These are phyloP conservation scores for Ecliptopera silaceata DNA, from an alignment of 2,888 invertebrate genomes.

Conservation along the genomic window DNA sequence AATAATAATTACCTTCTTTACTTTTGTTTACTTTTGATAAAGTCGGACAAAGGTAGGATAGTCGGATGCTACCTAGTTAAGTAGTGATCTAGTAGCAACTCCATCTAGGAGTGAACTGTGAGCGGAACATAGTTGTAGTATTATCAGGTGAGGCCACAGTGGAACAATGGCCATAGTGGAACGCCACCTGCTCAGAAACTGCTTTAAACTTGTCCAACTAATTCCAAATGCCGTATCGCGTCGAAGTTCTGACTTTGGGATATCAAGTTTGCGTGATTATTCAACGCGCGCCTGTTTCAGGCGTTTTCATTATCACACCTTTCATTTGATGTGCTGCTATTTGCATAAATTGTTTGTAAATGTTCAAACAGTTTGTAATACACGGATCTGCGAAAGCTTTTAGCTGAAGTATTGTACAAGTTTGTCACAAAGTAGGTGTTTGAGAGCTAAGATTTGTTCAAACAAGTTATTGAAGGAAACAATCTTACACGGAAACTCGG, in stretches of 20 bases:
- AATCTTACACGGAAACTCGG: no score
- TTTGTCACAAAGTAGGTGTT: slow-evolving; percentile 3
- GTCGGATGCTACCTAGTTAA: not conserved
- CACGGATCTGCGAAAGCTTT: slow-evolving; percentile 13
- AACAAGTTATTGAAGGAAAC: not conserved
- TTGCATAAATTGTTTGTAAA: slow-evolving; percentile 27
- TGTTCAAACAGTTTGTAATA: slow-evolving; percentile 21
- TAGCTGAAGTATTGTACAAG: not conserved
- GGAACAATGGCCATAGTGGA: slow-evolving; percentile 63
- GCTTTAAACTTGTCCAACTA: slow-evolving; percentile 59
- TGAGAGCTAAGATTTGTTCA: not conserved
- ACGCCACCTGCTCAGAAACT: slow-evolving; percentile 57
- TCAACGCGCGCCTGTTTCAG: slow-evolving; percentile 43
- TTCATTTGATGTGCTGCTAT: slow-evolving; percentile 28
- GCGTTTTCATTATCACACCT: slow-evolving; percentile 42
- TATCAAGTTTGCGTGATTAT: slow-evolving; percentile 53
- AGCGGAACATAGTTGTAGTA: slow-evolving; percentile 58
- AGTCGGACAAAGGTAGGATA: not conserved
- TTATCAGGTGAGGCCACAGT: slow-evolving; percentile 57
- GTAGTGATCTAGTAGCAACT: not conserved
- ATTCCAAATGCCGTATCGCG: slow-evolving; percentile 57
- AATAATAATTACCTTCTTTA: not conserved
- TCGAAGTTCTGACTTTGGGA: slow-evolving; percentile 54
- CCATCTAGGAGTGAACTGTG: slow-evolving; percentile 35
- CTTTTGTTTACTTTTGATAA: not conserved